Percentiles rank a stretch among this genome's conserved stretches.
Evolutionary conservation across 2,888 invertebrate species (phyloP).

Genomic region (Plusia festucae): DNA sequence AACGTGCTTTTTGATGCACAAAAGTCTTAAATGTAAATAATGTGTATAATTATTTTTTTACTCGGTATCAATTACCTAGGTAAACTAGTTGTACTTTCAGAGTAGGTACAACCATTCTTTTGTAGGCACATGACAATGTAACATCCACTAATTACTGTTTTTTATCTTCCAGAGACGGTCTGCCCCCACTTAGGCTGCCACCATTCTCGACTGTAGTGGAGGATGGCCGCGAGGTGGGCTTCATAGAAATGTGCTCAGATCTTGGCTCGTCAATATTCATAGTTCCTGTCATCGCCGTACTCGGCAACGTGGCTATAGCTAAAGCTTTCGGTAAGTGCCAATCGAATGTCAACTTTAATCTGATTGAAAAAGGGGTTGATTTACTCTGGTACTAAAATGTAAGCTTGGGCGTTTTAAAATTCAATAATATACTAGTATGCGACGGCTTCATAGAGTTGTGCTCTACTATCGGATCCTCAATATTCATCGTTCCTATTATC

Average conservation of each 20-base stretch:
- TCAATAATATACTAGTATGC: no score
- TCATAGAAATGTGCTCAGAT: conserved; percentile 93
- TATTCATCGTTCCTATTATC: conserved; percentile 96
- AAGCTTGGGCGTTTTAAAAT: no score
- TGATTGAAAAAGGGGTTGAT: background rate
- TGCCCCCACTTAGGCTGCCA: conserved; percentile 92
- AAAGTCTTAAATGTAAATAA: no score
- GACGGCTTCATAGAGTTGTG: conserved; percentile 92
- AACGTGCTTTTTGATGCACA: no score
- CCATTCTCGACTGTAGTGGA: conserved; percentile 91
- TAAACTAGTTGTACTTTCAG: no score
- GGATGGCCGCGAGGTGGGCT: conserved; percentile 89
- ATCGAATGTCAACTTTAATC: background rate
- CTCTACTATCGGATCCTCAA: conserved; percentile 94
- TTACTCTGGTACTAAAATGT: no score
- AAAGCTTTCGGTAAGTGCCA: conserved; percentile 95
- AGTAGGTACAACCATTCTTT: no score
- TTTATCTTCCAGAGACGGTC: conserved; percentile 89
- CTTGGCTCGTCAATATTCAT: conserved; percentile 95
- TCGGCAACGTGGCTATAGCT: conserved; percentile 98
- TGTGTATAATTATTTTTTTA: no score
- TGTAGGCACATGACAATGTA: no score
- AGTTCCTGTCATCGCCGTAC: conserved; percentile 96
- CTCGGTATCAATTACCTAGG: no score
- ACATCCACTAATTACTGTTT: background rate